Evolutionary conservation across 2,797 vertebrate species (phyloP), one percentile per base, ranked within the genome.

Genomic region (Adrianichthys oophorus): DNA sequence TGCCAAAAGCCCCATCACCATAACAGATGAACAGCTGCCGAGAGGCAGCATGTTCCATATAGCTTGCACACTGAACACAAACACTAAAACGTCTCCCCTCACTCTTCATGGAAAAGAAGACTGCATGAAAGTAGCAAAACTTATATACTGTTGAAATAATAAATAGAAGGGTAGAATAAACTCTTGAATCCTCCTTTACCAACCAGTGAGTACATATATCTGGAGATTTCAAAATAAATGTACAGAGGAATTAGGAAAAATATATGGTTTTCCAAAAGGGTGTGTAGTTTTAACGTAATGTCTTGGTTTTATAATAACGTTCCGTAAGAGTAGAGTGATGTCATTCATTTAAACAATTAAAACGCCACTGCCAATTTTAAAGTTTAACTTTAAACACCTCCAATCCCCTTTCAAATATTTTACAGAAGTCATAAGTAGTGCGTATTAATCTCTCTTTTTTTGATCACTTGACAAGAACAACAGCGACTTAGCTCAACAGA

Each of bases 1-100:
- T 80, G 80, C 76, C 73, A 79, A 77, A 68, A 80, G 76, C 67
- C 62, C 76, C 80, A 73, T 84, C 78, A 77, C 68, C 81, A 78
- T 76, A 78, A 81, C 80, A 84, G 72, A 69, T 41, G 29, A 74
- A 84, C 82, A 85, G 80, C 82, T 84, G 85, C 80, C 48, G 72
- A 78, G 78, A 71, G 76, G 70, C 74, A 63, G 66, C 58, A 7
- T 62, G 69, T 61, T 78, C 70, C 68, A 65, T 79, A 67, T 48
- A 72, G 66, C 61, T 57, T 15, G 37, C 73, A 73, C 63, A 8
- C 14, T 64, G 29, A 21, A 51, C 48, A 67, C 64, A 59, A 57
- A 45, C 8, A 15, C 51, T 65, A 51, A 61, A 37, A 56, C 65
- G 51, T 65, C 46, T 58, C 44, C n/a, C 18, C 16, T 72, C n/a